phyloP scores from a whole-genome alignment of 2,888 invertebrate species.

The Copidosoma aretas region DNA sequence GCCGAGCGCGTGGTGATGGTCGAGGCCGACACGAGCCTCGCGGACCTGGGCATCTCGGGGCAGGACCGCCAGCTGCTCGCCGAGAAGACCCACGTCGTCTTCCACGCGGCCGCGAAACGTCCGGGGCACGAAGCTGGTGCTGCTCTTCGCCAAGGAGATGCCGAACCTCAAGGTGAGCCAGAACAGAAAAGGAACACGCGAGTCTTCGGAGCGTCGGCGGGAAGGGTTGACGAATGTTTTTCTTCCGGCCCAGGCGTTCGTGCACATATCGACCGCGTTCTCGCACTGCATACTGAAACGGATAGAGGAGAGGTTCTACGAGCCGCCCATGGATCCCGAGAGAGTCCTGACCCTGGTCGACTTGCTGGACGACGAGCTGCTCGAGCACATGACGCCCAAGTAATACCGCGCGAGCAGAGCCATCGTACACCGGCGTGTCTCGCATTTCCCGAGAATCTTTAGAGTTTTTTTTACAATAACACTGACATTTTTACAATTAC shows the following conservation, averaged over 20 bases:
- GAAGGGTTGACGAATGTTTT: too few species aligned
- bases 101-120: conserved; percentile 83
- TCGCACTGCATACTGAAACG: conserved; percentile 51
- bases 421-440: too few species aligned
- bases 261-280: conserved; percentile 59
- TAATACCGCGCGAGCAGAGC: conserved; percentile 44
- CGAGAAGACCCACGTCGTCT: conserved; percentile 70
- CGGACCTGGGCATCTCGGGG: conserved; percentile 64
- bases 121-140: conserved; percentile 70
- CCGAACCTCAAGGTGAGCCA: conserved; percentile 68
- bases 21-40: conserved; percentile 64
- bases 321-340: conserved; percentile 51
- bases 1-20: conserved; percentile 67
- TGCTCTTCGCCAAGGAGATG: conserved; percentile 71
- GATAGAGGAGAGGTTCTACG: conserved; percentile 58
- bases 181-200: not conserved
- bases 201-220: not conserved
- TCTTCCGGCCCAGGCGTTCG: conserved; percentile 51
- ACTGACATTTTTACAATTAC: too few species aligned
- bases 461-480: too few species aligned
- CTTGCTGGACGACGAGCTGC: conserved; percentile 51
- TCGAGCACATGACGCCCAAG: conserved; percentile 51
- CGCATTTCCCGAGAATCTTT: too few species aligned
- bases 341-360: conserved; percentile 52
- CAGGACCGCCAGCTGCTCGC: conserved; percentile 63